A percentile compares a stretch with the other conserved stretches of the same genome.
These are phyloP conservation scores for Astyanax mexicanus DNA, from an alignment of 2,797 vertebrate genomes.

Conservation along the genomic window DNA sequence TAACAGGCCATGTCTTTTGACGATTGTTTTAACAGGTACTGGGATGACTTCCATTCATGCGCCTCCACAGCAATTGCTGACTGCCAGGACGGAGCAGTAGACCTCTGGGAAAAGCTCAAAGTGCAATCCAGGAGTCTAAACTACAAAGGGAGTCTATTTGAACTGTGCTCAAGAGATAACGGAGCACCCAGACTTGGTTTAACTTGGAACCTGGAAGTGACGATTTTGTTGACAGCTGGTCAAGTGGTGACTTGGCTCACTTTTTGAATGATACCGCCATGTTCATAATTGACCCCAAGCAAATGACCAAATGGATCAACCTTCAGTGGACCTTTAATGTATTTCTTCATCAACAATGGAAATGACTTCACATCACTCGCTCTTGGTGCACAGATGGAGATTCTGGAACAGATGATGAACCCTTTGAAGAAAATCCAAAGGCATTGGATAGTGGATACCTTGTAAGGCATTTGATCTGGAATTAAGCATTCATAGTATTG, in stretches of 20 bases:
- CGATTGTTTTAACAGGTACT: conserved; percentile 77
- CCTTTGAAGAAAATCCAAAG: background rate
- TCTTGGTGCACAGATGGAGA: background rate
- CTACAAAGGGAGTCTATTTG: conserved; percentile 88
- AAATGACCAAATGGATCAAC: conserved; percentile 14
- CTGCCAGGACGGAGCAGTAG: conserved; percentile 87
- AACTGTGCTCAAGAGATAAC: conserved; percentile 83
- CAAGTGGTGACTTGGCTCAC: conserved; percentile 79
- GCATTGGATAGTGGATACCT: background rate
- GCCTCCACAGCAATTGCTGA: conserved; percentile 86
- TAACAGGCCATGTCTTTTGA: background rate
- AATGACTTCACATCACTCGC: background rate
- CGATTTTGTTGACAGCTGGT: conserved; percentile 78
- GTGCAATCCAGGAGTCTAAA: conserved; percentile 87
- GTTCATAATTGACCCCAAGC: background rate
- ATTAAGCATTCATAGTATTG: background rate
- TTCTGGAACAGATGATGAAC: background rate
- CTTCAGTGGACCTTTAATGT: background rate
- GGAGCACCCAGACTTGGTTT: conserved; percentile 68
- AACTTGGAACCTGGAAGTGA: conserved; percentile 56
- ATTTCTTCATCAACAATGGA: background rate
- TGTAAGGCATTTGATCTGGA: background rate
- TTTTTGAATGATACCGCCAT: conserved; percentile 70
- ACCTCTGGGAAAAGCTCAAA: conserved; percentile 89
- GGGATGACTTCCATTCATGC: conserved; percentile 88